These are phyloP conservation scores for Drosophila stalkeri DNA, from an alignment of 2,888 invertebrate species.

Conservation along the genomic window DNA sequence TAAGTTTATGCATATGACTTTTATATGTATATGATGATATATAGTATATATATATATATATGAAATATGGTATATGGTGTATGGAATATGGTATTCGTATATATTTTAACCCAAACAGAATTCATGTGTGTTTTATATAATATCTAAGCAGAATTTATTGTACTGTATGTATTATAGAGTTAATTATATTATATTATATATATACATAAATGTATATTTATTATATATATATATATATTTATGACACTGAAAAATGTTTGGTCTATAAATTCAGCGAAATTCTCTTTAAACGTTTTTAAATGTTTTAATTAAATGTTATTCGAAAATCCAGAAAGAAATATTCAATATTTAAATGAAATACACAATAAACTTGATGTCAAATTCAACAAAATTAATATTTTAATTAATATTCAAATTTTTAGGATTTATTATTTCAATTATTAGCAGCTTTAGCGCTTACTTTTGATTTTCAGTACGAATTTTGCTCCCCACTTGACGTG, in stretches of 20 bases:
- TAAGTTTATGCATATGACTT: slow-evolving; percentile 63
- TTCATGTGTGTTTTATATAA: slow-evolving; percentile 19
- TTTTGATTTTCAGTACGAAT: background rate
- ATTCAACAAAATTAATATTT: slow-evolving; percentile 28
- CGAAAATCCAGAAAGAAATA: slow-evolving; percentile 44
- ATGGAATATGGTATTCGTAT: slow-evolving; percentile 27
- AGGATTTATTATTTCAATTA: background rate
- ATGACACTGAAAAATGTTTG: slow-evolving; percentile 19
- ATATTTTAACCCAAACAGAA: slow-evolving; percentile 44
- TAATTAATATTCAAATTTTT: background rate
- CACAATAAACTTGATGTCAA: slow-evolving; percentile 71
- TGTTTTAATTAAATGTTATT: slow-evolving; percentile 74
- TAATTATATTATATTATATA: slow-evolving; percentile 15
- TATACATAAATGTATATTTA: slow-evolving; percentile 13
- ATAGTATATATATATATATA: background rate
- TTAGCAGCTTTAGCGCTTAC: background rate
- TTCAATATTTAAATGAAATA: slow-evolving; percentile 64
- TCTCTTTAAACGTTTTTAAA: slow-evolving; percentile 65
- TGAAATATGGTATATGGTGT: slow-evolving; percentile 35
- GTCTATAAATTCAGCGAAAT: slow-evolving; percentile 44
- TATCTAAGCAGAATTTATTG: slow-evolving; percentile 45
- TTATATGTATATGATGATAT: slow-evolving; percentile 45
- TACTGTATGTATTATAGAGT: slow-evolving; percentile 34
- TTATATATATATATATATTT: slow-evolving; percentile 15
- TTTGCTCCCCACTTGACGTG: background rate